A percentile compares a stretch with the other conserved stretches of the same genome.
phyloP scores from a whole-genome alignment of 2,113 vertebrate species.

The Elephas maximus region DNA sequence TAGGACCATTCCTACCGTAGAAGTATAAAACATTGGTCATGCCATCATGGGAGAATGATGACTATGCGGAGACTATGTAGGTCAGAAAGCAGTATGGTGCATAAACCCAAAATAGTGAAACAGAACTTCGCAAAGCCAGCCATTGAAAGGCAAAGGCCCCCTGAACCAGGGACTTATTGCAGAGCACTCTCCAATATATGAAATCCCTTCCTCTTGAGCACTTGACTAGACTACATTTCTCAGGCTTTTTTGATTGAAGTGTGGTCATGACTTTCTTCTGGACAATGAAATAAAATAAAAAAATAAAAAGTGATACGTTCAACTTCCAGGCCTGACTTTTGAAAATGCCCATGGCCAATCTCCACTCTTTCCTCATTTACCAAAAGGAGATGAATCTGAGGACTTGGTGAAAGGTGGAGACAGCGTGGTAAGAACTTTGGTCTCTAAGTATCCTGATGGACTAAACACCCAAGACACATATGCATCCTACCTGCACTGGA shows the following conservation, averaged over 20 bases:
- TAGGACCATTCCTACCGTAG: neutral
- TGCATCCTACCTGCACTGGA: neutral
- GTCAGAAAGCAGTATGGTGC: neutral
- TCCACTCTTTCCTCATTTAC: neutral
- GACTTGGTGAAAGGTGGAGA: neutral
- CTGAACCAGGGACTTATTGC: neutral
- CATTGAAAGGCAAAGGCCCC: neutral
- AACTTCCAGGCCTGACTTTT: neutral
- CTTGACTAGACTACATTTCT: neutral
- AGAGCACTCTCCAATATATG: neutral
- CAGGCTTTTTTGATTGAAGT: neutral
- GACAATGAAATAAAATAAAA: neutral
- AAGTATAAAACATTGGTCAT: neutral
- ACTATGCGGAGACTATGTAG: neutral
- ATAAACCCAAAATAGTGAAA: rapidly evolving
- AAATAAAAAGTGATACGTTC: neutral
- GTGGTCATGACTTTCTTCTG: neutral
- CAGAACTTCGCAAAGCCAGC: neutral
- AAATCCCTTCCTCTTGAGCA: neutral
- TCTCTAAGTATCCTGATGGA: neutral
- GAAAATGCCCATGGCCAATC: neutral
- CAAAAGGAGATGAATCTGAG: neutral
- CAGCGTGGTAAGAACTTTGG: neutral
- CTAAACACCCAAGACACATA: neutral
- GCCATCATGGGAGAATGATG: neutral